Evolutionary conservation across 2,113 vertebrate species (phyloP), one percentile per base, ranked within the genome.

Genomic region (Dromaius novaehollandiae): DNA sequence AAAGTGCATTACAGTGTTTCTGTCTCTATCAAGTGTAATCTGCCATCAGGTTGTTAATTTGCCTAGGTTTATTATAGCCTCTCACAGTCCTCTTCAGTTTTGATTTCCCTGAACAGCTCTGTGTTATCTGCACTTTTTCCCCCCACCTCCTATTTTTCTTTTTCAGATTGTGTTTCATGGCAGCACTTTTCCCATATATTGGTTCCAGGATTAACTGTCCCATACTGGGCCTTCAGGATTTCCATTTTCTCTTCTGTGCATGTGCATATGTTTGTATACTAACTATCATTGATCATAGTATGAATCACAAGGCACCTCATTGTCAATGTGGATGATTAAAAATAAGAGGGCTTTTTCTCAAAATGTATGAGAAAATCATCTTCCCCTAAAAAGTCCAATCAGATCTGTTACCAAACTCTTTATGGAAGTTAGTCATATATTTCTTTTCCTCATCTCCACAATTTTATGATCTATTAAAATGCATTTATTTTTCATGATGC

Each of bases 21-120:
- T 95, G 34, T 66, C 71, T 78, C 28, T 81, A 84, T 81, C 46
- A 84, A 60, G 51, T 30, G 46, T 64, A 86, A 88, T 88, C 60
- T 95, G 64, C 79, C n/a, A 81, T 79, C 73, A 86, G 60, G 55
- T 90, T 90, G 42, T 91, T 94, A 88, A 95, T 93, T 93, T 83
- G 24, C 55, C 53, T 75, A 25, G 46, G 55, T 92, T 90, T 93
- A 53, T 75, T 86, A 86, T 7, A 81, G 18, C 18, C 36, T 86
- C 9, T 95, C 63, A 81, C 30, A 74, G 50, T 74, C 26, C 25
- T 90, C 46, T 93, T 36, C n/a, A 84, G 73, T 30, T 84, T 36
- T 90, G 8, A 84, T 93, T 90, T 94, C 60, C 46, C 32, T 9
- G 28, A 92, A 82, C 4, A 71, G 24, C 78, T 78, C 46, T 75